Evolutionary conservation across 2,113 vertebrate species (phyloP), one percentile per base, ranked within the genome.

Genomic region (Hemicordylus capensis): DNA sequence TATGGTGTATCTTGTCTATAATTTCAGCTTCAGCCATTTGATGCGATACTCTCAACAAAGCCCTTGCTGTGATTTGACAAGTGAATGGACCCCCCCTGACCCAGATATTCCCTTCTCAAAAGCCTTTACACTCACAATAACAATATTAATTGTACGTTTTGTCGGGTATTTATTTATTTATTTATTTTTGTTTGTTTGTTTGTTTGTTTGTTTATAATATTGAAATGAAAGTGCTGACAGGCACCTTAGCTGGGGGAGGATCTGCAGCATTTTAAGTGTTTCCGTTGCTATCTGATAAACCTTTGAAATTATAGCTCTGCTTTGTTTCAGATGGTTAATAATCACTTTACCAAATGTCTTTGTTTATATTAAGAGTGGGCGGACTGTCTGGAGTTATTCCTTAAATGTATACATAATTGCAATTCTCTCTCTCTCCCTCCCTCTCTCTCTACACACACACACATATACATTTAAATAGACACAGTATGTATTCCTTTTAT

Each of bases 331-430:
- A 0, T 83, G 66, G 74, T 72, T 54, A 80, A 22, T 75, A 73
- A 54, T 76, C 46, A 10, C 6, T 84, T 66, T 5, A 86, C 28
- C 28, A 76, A 91, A 90, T 51, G 12, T 1, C 70, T 88, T 6
- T 64, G 3, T 63, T 85, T 77, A 37, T 34, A 85, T n/a, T n/a
- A 84, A 39, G 80, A 80, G 37, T 26, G 17, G 39, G 39, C 54
- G 58, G 61, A 79, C 48, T 54, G 1, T 74, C 9, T 69, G 0
- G 66, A n/a, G 2, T 72, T 81, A 9, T 83, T 91, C 77, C 54
- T 24, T 24, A 85, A 61, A 19, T 48, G 26, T 46, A 20, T 59
- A 4, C 0, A 5, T 87, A 89, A 42, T 4, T 87, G 26, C 6
- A 48, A n/a, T 15, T n/a, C n/a, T n/a, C n/a, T n/a, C n/a, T n/a